Evolutionary conservation across 2,888 invertebrate genomes (phyloP).

Genomic region (Lottia gigantea): DNA sequence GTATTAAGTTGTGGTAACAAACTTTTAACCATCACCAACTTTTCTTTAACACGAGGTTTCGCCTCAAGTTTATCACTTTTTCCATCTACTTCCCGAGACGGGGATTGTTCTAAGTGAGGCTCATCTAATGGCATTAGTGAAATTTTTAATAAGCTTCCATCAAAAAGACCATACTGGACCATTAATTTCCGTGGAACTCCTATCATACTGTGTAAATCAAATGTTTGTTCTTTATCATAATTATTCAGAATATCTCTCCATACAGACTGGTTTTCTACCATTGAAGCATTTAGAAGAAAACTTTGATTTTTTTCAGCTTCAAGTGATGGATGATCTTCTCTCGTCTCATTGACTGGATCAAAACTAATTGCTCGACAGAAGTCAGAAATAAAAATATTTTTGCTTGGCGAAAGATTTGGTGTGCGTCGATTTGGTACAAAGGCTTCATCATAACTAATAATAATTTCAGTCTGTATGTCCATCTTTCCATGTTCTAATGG

Average conservation of each 20-base stretch:
- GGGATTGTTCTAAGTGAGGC: conserved; percentile 16
- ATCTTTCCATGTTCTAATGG: conserved; percentile 54
- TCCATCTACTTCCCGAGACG: conserved; percentile 12
- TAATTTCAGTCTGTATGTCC: conserved; percentile 49
- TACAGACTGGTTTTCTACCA: conserved; percentile 49
- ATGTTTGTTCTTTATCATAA: conserved; percentile 41
- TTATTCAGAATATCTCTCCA: conserved; percentile 47
- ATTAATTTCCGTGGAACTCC: conserved; percentile 54
- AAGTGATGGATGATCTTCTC: conserved; percentile 18
- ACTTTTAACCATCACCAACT: conserved; percentile 46
- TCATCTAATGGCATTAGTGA: conserved; percentile 28
- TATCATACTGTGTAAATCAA: conserved; percentile 53
- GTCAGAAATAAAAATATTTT: conserved; percentile 46
- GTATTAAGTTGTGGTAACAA: conserved; percentile 42
- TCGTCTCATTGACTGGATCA: conserved; percentile 30
- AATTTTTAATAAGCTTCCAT: conserved; percentile 53
- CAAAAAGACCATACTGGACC: conserved; percentile 52
- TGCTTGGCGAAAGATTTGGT: conserved; percentile 31
- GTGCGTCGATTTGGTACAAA: conserved; percentile 24
- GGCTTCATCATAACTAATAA: conserved; percentile 44
- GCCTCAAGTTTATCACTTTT: conserved; percentile 11
- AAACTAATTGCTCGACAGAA: conserved; percentile 44
- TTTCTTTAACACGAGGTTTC: conserved; percentile 20
- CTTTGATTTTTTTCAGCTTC: conserved; percentile 12
- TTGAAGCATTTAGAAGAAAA: conserved; percentile 28